These are phyloP conservation scores for Morpho deidamia DNA, from an alignment of 2,888 invertebrate species.

Conservation along the genomic window DNA sequence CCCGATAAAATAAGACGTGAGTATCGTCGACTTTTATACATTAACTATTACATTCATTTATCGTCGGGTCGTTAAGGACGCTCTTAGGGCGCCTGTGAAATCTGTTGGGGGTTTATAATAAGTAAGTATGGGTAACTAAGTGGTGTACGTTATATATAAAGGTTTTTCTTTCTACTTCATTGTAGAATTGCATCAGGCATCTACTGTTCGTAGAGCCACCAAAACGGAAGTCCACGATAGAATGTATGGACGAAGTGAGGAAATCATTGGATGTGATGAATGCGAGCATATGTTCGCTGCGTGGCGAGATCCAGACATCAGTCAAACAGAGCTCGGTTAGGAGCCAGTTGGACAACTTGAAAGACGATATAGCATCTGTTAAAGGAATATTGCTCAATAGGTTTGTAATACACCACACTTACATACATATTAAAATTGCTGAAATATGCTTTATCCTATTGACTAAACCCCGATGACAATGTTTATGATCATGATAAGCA, in stretches of 20 bases:
- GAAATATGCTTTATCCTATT: too few relatives aligned
- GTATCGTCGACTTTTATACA: too few relatives aligned
- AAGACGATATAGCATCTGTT: conserved; percentile 83
- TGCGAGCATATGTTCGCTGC: conserved; percentile 81
- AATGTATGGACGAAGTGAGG: conserved; percentile 82
- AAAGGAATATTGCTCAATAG: conserved; percentile 85
- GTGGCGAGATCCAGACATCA: conserved; percentile 80
- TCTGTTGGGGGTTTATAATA: too few relatives aligned
- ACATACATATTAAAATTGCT: too few relatives aligned
- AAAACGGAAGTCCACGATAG: conserved; percentile 81
- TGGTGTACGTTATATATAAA: too few relatives aligned
- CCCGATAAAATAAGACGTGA: too few relatives aligned
- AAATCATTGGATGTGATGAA: conserved; percentile 83
- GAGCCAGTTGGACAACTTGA: conserved; percentile 82
- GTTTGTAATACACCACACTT: conserved; percentile 45
- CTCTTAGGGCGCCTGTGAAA: too few relatives aligned
- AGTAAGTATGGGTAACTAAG: too few relatives aligned
- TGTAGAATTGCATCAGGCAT: conserved; percentile 59
- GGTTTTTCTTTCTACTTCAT: not conserved
- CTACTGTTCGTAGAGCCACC: conserved; percentile 82
- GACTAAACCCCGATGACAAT: too few relatives aligned
- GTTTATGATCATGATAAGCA: too few relatives aligned
- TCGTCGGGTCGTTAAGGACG: too few relatives aligned
- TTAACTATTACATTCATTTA: too few relatives aligned
- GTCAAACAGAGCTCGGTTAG: conserved; percentile 67